Evolutionary conservation across 1,140 invertebrate genomes (phyloP).

Genomic region (Zaprionus capensis): DNA sequence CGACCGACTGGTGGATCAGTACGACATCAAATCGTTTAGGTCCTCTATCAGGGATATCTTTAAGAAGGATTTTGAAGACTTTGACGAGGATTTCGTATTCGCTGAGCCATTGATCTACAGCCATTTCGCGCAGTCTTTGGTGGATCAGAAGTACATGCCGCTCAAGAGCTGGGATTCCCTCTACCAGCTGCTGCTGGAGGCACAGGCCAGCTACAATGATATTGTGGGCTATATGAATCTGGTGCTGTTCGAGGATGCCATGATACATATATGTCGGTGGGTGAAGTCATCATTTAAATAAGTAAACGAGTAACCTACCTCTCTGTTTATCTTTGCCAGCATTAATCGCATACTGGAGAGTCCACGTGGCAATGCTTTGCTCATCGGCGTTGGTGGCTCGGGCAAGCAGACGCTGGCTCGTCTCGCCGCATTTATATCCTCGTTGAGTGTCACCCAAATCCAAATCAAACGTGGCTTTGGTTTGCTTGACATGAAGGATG

Average conservation of each 20-base stretch:
- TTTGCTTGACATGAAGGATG: conserved; percentile 92
- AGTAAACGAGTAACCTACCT: background rate
- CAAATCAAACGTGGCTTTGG: conserved; percentile 95
- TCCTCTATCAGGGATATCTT: conserved; percentile 91
- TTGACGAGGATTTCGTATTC: conserved; percentile 89
- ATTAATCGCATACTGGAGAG: conserved; percentile 97
- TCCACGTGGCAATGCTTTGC: conserved; percentile 94
- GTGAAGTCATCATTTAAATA: background rate
- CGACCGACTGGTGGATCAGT: conserved; percentile 93
- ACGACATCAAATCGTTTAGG: conserved; percentile 90
- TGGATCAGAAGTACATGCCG: conserved; percentile 96
- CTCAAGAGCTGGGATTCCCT: conserved; percentile 90
- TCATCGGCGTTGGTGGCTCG: conserved; percentile 97
- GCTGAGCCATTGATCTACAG: conserved; percentile 93
- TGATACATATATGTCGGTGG: conserved; percentile 94
- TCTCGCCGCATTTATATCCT: conserved; percentile 94
- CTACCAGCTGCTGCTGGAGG: conserved; percentile 91
- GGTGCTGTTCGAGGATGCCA: conserved; percentile 97
- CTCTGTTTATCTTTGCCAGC: conserved; percentile 75
- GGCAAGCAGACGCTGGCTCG: conserved; percentile 97
- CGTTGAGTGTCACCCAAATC: conserved; percentile 96
- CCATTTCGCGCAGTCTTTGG: conserved; percentile 96
- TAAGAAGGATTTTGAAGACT: conserved; percentile 94
- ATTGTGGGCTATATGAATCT: conserved; percentile 96
- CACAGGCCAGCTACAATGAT: conserved; percentile 93